A percentile compares a stretch with the other conserved stretches of the same genome.
phyloP scores from a whole-genome alignment of 2,888 invertebrate genomes.

The Xylocampa areola region DNA sequence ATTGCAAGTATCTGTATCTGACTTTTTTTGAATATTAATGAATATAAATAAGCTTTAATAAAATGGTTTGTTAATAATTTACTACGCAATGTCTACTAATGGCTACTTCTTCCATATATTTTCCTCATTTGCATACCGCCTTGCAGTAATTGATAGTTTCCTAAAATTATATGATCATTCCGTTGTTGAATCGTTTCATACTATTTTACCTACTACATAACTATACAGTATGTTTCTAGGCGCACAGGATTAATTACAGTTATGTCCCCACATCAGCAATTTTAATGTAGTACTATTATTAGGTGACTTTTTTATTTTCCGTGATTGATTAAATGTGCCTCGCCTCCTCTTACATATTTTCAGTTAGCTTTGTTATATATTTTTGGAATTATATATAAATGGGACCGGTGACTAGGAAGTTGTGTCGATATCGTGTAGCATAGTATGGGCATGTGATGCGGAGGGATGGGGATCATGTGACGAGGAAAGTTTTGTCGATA shows the following conservation, averaged over 20 bases:
- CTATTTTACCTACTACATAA: slow-evolving; percentile 32
- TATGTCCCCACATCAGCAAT: slow-evolving; percentile 39
- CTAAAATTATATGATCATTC: slow-evolving; percentile 43
- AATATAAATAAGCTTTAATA: slow-evolving; percentile 13
- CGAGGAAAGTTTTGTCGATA: no score
- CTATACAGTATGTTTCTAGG: slow-evolving; percentile 27
- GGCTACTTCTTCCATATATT: slow-evolving; percentile 22
- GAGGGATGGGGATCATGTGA: no score
- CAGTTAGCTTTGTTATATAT: no score
- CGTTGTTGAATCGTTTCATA: slow-evolving; percentile 35
- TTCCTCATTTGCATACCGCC: slow-evolving; percentile 43
- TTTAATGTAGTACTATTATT: no score
- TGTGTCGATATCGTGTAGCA: no score
- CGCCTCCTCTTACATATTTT: no score
- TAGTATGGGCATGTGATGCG: no score
- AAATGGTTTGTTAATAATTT: slow-evolving; percentile 22
- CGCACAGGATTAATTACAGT: slow-evolving; percentile 47
- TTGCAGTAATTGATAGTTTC: slow-evolving; percentile 44
- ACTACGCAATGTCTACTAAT: slow-evolving; percentile 10
- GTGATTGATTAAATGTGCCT: no score
- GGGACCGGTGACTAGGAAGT: no score
- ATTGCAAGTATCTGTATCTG: no score
- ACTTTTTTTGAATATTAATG: slow-evolving; percentile 19
- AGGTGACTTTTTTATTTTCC: slow-evolving; percentile 41
- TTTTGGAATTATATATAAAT: no score